These are phyloP conservation scores for Onchidella celtica DNA, from an alignment of 2,888 invertebrate species.

Conservation along the genomic window DNA sequence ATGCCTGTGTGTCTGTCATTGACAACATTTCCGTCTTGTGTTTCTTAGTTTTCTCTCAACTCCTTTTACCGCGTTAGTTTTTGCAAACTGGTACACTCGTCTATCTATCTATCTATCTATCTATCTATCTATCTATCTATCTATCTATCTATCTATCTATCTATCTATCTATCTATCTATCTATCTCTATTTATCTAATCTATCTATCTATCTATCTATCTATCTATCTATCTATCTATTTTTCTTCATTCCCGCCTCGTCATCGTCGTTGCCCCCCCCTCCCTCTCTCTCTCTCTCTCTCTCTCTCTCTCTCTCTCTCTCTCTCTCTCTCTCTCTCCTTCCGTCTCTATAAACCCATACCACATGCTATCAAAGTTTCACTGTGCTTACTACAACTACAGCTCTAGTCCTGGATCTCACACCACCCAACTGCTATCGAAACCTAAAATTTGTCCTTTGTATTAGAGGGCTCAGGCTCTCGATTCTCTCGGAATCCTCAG, in stretches of 20 bases:
- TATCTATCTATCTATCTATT: no score
- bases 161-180: background rate
- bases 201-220: background rate
- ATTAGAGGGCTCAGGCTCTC: slow-evolving; percentile 14
- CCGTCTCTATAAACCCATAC: background rate
- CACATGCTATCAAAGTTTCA: no score
- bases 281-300: background rate
- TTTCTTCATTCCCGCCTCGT: background rate
- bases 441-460: slow-evolving; percentile 5
- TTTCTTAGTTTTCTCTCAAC: background rate
- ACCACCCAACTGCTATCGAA: background rate
- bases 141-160: no score
- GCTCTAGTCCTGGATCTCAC: no score
- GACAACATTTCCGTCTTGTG: background rate
- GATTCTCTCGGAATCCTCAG: slow-evolving; percentile 12
- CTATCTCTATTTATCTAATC: no score
- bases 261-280: background rate
- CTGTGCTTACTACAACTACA: no score
- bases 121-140: no score
- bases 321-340: background rate
- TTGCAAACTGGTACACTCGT: no score
- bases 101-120: no score
- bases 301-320: background rate
- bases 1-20: background rate
- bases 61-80: background rate